Conservation (phyloP, 1,140 invertebrate species). For the Augochlora pura region DNA sequence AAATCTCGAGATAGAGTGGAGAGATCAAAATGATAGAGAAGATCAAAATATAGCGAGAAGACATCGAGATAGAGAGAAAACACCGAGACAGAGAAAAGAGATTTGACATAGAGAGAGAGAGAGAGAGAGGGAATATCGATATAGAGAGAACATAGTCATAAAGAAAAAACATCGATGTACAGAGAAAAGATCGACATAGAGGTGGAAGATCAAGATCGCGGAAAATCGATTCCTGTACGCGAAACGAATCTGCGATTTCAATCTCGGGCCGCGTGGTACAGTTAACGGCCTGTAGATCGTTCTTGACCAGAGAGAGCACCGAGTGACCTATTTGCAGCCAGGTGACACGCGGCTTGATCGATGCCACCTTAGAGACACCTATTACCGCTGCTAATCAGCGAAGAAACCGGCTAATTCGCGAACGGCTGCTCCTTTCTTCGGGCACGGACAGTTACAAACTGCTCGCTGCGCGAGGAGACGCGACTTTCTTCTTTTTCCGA, state of each 20-base stretch:
- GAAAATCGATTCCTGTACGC: slow-evolving; percentile 14
- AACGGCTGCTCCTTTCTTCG: slow-evolving; percentile 27
- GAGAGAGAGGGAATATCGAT: no score
- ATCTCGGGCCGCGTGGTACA: not conserved
- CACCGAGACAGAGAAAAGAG: no score
- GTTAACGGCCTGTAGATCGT: not conserved
- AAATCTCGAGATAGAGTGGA: no score
- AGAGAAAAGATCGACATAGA: slow-evolving; percentile 2
- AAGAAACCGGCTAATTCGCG: slow-evolving; percentile 21
- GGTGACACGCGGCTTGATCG: slow-evolving; percentile 16
- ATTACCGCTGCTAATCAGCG: slow-evolving; percentile 25
- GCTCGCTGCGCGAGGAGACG: not conserved
- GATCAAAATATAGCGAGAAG: no score
- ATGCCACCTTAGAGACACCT: slow-evolving; percentile 29
- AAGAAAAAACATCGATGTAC: no score
- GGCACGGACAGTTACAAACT: slow-evolving; percentile 35
- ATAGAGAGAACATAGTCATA: no score
- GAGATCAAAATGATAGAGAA: no score
- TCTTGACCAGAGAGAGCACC: not conserved
- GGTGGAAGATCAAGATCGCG: not conserved
- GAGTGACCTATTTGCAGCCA: slow-evolving; percentile 37
- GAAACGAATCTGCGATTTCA: not conserved
- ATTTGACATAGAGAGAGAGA: no score
- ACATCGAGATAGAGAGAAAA: no score
- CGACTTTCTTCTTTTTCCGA: no score